Evolutionary conservation across 1,140 invertebrate species (phyloP).

Genomic region (Drosophila punjabiensis): DNA sequence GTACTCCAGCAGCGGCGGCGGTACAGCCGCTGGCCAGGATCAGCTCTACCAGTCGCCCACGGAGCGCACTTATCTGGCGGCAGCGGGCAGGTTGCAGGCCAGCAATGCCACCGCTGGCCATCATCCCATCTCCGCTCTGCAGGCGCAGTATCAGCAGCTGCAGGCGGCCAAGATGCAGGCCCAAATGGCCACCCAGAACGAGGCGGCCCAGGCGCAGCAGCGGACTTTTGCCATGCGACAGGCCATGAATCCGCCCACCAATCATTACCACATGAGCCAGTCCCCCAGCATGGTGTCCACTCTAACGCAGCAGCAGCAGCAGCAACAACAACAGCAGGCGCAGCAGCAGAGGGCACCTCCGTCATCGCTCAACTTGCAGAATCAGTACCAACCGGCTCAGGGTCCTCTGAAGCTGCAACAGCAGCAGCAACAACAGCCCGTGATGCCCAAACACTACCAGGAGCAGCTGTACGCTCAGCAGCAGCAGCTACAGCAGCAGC

Average conservation of each 20-base stretch:
- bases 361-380: slow-evolving; percentile 74
- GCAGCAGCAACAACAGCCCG: slow-evolving; percentile 44
- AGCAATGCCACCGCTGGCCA: slow-evolving; percentile 84
- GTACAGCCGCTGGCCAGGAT: slow-evolving; percentile 51
- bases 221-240: slow-evolving; percentile 88
- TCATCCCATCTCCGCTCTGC: slow-evolving; percentile 85
- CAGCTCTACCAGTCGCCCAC: slow-evolving; percentile 81
- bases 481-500: slow-evolving; percentile 64
- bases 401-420: slow-evolving; percentile 75
- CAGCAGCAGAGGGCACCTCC: slow-evolving; percentile 75
- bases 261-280: slow-evolving; percentile 82
- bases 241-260: slow-evolving; percentile 84
- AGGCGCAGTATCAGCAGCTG: slow-evolving; percentile 86
- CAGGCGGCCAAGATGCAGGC: slow-evolving; percentile 88
- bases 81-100: slow-evolving; percentile 85
- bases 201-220: slow-evolving; percentile 88
- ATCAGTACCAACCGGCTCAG: slow-evolving; percentile 78
- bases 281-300: slow-evolving; percentile 77
- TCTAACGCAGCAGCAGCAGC: slow-evolving; percentile 65
- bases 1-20: slow-evolving; percentile 67
- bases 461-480: slow-evolving; percentile 71
- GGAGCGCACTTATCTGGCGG: slow-evolving; percentile 83
- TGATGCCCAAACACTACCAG: slow-evolving; percentile 73
- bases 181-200: slow-evolving; percentile 87
- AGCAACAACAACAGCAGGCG: slow-evolving; percentile 44